These are phyloP conservation scores for Noctua comes DNA, from an alignment of 2,888 invertebrate genomes.

Conservation along the genomic window DNA sequence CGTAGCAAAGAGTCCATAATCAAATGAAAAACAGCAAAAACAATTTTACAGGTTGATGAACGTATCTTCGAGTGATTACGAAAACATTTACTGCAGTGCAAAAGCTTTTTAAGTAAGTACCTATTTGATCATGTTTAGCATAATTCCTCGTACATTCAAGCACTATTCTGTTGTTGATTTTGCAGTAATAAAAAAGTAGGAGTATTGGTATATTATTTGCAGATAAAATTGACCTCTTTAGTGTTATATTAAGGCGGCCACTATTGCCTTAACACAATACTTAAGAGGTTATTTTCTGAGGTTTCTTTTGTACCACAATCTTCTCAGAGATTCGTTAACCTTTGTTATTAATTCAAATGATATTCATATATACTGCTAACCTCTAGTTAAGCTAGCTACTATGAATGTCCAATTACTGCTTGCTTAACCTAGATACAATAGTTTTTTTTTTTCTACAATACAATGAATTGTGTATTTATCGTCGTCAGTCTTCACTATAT, in stretches of 20 bases:
- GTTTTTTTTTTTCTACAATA: neutral
- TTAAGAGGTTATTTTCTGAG: neutral
- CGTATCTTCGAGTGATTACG: slow-evolving; percentile 2
- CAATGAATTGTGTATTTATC: slow-evolving; percentile 20
- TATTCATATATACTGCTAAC: slow-evolving; percentile 32
- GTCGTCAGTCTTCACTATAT: neutral
- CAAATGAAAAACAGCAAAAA: neutral
- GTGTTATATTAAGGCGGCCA: slow-evolving; percentile 1
- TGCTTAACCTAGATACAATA: slow-evolving; percentile 5
- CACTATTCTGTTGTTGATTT: slow-evolving; percentile 10
- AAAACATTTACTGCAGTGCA: neutral
- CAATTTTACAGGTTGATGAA: neutral
- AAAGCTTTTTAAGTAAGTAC: slow-evolving; percentile 4
- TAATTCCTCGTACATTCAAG: neutral
- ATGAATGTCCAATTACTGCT: slow-evolving; percentile 16
- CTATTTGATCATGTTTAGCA: slow-evolving; percentile 14
- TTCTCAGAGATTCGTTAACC: slow-evolving; percentile 11
- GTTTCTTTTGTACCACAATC: slow-evolving; percentile 20
- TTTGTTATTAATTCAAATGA: slow-evolving; percentile 47
- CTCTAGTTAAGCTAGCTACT: neutral
- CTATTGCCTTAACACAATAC: neutral
- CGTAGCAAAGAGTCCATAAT: neutral
- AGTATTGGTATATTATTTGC: slow-evolving; percentile 6
- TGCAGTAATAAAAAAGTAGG: slow-evolving; percentile 15
- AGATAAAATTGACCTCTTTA: slow-evolving; percentile 24